Percentiles rank a stretch among this genome's conserved stretches.
phyloP scores from a whole-genome alignment of 92 coral and sea anemone species.

The Umimayanthus chanpuru region DNA sequence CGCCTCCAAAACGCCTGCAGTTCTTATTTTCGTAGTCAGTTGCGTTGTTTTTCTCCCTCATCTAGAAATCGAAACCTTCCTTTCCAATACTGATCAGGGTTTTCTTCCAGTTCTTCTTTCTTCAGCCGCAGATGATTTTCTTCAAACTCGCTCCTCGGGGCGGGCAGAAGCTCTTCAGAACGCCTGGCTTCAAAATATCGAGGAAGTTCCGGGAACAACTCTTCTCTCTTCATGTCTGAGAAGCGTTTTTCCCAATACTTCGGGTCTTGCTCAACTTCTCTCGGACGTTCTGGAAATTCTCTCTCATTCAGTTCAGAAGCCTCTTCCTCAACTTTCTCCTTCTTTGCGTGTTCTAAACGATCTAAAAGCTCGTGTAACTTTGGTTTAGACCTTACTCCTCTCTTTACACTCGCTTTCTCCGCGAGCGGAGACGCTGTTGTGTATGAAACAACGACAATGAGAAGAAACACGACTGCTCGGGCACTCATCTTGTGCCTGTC shows the following conservation, averaged over 20 bases:
- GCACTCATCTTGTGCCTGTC: neutral
- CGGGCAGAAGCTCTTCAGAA: conserved; percentile 9
- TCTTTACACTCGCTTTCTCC: neutral
- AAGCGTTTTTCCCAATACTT: neutral
- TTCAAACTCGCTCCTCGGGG: conserved; percentile 6
- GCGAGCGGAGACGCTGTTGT: neutral
- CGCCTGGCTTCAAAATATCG: neutral
- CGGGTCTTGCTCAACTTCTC: neutral
- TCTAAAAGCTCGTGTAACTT: neutral
- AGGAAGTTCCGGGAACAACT: neutral
- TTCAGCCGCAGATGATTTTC: neutral
- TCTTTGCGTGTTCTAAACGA: conserved; percentile 27
- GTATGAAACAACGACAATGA: neutral
- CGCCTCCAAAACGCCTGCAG: neutral
- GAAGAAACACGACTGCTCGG: neutral
- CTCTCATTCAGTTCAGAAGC: neutral
- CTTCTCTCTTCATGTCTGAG: neutral
- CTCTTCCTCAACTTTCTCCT: neutral
- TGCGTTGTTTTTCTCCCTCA: conserved; percentile 10
- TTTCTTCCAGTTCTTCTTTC: conserved; percentile 23
- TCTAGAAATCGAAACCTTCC: conserved; percentile 27
- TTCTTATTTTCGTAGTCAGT: neutral
- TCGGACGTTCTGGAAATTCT: neutral
- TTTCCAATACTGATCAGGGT: conserved; percentile 41
- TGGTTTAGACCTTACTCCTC: neutral